phyloP scores from a whole-genome alignment of 2,888 invertebrate species.

The Trichogramma evanescens region DNA sequence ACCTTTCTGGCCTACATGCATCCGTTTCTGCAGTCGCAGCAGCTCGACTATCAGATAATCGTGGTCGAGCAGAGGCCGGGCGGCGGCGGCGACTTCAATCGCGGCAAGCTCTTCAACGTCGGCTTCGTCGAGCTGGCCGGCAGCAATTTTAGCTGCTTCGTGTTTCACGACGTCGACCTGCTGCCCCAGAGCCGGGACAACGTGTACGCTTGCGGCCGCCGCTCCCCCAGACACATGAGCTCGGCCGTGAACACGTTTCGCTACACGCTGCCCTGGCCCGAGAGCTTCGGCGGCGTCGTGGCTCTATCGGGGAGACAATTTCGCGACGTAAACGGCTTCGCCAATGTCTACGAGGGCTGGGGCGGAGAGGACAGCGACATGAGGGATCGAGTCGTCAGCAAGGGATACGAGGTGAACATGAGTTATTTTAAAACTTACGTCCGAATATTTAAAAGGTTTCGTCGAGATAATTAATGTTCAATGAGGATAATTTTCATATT shows the following conservation, averaged over 20 bases:
- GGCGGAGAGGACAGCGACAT: slow-evolving; percentile 97
- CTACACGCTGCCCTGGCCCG: slow-evolving; percentile 83
- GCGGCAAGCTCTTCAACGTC: slow-evolving; percentile 93
- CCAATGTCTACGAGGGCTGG: slow-evolving; percentile 95
- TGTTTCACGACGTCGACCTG: slow-evolving; percentile 94
- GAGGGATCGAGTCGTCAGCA: slow-evolving; percentile 66
- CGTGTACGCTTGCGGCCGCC: slow-evolving; percentile 75
- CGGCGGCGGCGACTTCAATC: slow-evolving; percentile 72
- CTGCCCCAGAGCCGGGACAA: slow-evolving; percentile 88
- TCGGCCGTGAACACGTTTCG: slow-evolving; percentile 80
- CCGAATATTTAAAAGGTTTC: no score
- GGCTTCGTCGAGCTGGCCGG: slow-evolving; percentile 79
- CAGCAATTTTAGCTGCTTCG: slow-evolving; percentile 74
- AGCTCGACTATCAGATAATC: slow-evolving; percentile 88
- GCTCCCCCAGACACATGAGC: slow-evolving; percentile 87
- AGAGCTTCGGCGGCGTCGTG: slow-evolving; percentile 90
- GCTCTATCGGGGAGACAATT: slow-evolving; percentile 84
- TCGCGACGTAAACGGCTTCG: slow-evolving; percentile 81
- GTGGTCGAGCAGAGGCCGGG: slow-evolving; percentile 72
- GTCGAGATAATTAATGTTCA: no score
- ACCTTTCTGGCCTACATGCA: slow-evolving; percentile 88
- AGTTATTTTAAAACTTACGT: no score
- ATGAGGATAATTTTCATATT: no score
- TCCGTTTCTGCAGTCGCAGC: slow-evolving; percentile 83
- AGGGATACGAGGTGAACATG: slow-evolving; percentile 46